Evolutionary conservation across 2,113 vertebrate species (phyloP), one percentile per base, ranked within the genome.

Genomic region (Hirundichthys speculiger): DNA sequence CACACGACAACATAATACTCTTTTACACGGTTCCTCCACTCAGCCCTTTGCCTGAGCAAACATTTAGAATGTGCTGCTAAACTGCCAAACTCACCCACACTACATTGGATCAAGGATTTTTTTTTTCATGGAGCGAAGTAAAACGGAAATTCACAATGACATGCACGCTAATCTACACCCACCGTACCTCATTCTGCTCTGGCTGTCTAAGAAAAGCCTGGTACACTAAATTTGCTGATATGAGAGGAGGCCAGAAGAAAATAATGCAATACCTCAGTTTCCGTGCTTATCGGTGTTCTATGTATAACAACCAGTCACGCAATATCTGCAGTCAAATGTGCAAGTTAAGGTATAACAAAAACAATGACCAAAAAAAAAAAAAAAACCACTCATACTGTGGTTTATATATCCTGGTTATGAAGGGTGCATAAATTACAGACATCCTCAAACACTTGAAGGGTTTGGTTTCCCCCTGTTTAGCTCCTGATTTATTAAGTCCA

Each of bases 91-190:
- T 82, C 80, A 67, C 67, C 75, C 87, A 77, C 76, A 63, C 66
- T 62, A 50, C 49, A 65, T 30, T n/a, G 34, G 69, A 84, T 82
- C 41, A 21, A 47, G 65, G 68, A 49, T 79, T 83, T 81, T 80
- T 60, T 79, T 83, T 81, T 80, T 60, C 52, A 77, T 16, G 39
- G 61, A 74, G 80, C 59, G 27, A 73, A 73, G 77, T 68, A 64
- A 87, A 79, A 71, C 34, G 27, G 63, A 79, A 82, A 85, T 84
- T 75, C 58, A 86, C 80, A 80, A 75, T 79, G 80, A 80, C 69
- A 80, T 77, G 69, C 63, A 49, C 73, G 80, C 77, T 90, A 86
- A 90, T 90, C 86, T 80, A 78, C 86, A 59, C 87, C 84, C 86
- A 83, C 84, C 79, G 65, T 57, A 48, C 63, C 57, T 75, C 65